Evolutionary conservation across 2,113 vertebrate species (phyloP).

Genomic region (Herpetotheres cachinnans): DNA sequence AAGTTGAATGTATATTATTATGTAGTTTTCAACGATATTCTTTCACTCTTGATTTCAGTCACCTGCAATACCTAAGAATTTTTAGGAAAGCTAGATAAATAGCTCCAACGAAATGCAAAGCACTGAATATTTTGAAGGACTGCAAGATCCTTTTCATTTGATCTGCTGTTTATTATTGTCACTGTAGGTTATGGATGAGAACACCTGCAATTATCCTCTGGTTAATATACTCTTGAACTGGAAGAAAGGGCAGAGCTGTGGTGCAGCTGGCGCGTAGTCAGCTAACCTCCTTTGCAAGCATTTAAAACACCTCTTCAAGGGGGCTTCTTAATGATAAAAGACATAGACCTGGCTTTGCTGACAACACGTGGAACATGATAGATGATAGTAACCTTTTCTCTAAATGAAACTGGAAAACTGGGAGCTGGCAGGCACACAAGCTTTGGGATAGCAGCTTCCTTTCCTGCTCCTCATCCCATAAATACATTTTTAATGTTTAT

Average conservation of each 20-base stretch:
- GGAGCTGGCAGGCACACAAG: neutral
- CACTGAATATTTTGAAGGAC: neutral
- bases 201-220: neutral
- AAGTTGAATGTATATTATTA: neutral
- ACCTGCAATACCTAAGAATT: neutral
- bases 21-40: neutral
- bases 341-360: neutral
- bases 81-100: neutral
- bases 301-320: neutral
- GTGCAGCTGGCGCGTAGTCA: neutral
- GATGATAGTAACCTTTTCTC: conserved; percentile 41
- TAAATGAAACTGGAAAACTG: neutral
- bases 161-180: conserved; percentile 22
- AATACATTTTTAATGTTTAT: neutral
- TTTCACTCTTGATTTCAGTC: neutral
- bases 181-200: neutral
- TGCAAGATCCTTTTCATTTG: neutral
- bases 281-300: neutral
- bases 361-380: neutral
- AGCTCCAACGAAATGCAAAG: neutral
- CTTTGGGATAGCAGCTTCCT: neutral
- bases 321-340: neutral
- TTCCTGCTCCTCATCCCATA: neutral
- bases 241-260: neutral
- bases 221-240: conserved; percentile 22